Evolutionary conservation across 1,140 invertebrate genomes (phyloP).

Genomic region (Cotesia chilonis): DNA sequence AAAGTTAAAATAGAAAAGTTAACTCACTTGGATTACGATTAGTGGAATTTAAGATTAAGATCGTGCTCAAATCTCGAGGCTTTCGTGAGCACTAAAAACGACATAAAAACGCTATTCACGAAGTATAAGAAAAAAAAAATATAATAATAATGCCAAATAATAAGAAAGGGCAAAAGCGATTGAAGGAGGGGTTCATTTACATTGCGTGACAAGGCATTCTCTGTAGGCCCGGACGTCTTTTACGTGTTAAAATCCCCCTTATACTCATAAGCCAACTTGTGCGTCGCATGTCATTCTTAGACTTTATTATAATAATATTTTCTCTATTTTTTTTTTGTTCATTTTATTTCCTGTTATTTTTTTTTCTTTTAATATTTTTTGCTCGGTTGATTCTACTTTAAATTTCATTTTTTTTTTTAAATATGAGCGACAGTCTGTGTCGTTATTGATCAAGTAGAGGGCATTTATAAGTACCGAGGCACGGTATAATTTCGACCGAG

Average conservation of each 20-base stretch:
- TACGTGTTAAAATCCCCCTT: slow-evolving; percentile 27
- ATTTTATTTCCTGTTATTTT: not conserved
- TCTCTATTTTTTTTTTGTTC: slow-evolving; percentile 16
- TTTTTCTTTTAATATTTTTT: slow-evolving; percentile 25
- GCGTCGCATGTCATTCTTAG: slow-evolving; percentile 36
- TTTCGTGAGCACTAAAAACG: slow-evolving; percentile 21
- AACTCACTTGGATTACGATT: slow-evolving; percentile 35
- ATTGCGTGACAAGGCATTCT: slow-evolving; percentile 42
- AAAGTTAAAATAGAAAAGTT: slow-evolving; percentile 28
- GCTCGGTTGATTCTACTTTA: not conserved
- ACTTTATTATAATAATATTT: slow-evolving; percentile 14
- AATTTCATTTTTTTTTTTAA: slow-evolving; percentile 14
- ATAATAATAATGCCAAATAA: slow-evolving; percentile 1
- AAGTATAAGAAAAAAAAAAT: slow-evolving; percentile 4
- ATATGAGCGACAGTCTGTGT: slow-evolving; percentile 30
- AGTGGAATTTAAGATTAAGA: slow-evolving; percentile 36
- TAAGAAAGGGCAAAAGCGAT: slow-evolving; percentile 4
- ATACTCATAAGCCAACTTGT: slow-evolving; percentile 15
- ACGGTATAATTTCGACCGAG: slow-evolving; percentile 35
- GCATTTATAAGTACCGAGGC: slow-evolving; percentile 28
- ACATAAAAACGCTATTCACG: not conserved
- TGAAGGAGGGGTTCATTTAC: slow-evolving; percentile 35
- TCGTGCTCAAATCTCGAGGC: slow-evolving; percentile 23
- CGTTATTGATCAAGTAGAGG: slow-evolving; percentile 39
- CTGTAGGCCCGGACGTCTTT: slow-evolving; percentile 11